Conservation (phyloP, 2,797 vertebrate species). For the Ctenosaura bakeri region DNA sequence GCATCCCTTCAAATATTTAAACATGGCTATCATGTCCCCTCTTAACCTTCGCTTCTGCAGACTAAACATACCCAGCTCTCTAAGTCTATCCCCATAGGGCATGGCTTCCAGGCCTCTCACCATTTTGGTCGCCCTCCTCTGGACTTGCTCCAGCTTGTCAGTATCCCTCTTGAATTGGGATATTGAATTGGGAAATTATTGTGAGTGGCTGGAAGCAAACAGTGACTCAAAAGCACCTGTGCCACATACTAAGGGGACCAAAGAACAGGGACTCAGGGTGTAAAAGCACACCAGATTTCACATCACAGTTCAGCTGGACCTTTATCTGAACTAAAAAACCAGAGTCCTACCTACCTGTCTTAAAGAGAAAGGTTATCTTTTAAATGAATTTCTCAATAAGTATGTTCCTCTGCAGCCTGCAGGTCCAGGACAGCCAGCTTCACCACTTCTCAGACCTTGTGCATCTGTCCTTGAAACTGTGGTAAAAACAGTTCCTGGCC, state of each 20-base stretch:
- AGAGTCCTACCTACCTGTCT: background rate
- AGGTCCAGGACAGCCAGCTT: slow-evolving; percentile 85
- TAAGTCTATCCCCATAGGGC: no score
- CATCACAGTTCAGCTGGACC: background rate
- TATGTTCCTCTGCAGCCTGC: slow-evolving; percentile 81
- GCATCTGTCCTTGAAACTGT: slow-evolving; percentile 91
- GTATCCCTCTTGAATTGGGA: no score
- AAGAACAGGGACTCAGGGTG: background rate
- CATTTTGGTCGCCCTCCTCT: no score
- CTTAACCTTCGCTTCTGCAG: no score
- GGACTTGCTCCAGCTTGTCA: no score
- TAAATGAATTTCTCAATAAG: background rate
- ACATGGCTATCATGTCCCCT: no score
- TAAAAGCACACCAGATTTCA: slow-evolving; percentile 1
- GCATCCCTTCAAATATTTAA: no score
- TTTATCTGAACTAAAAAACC: background rate
- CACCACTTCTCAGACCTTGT: slow-evolving; percentile 89
- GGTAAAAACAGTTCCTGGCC: slow-evolving; percentile 91
- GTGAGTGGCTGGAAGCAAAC: no score
- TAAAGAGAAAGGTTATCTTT: slow-evolving; percentile 11
- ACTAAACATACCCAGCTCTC: no score
- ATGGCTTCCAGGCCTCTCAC: no score
- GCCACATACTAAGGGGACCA: background rate
- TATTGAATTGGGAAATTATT: no score
- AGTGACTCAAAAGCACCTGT: background rate